Conservation (phyloP, 1,140 invertebrate species). For the Pogonomyrmex californicus region DNA sequence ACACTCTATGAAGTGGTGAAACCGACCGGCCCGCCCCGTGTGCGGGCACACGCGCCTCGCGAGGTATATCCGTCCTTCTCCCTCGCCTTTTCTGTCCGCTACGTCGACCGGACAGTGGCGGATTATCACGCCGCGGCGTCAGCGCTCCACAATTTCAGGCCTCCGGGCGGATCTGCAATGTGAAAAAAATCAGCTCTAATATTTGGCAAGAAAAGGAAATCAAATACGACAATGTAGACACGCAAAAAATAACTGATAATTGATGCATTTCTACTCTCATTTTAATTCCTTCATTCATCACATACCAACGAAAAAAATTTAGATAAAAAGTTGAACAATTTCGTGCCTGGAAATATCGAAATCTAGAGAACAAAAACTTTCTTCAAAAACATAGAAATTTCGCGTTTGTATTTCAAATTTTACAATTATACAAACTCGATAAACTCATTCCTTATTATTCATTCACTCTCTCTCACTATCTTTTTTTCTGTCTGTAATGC, state of each 20-base stretch:
- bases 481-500: neutral
- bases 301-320: neutral
- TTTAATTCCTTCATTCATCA: too few relatives aligned
- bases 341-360: neutral
- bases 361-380: neutral
- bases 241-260: too few relatives aligned
- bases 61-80: conserved; percentile 60
- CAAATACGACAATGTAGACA: too few relatives aligned
- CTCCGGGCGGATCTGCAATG: neutral
- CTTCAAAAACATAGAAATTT: neutral
- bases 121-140: neutral
- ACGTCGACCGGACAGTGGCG: conserved; percentile 35
- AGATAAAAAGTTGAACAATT: neutral
- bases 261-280: too few relatives aligned
- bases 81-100: conserved; percentile 54
- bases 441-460: neutral
- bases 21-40: conserved; percentile 71
- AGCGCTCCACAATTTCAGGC: neutral
- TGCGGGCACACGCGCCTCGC: conserved; percentile 55
- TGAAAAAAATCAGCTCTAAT: neutral
- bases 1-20: conserved; percentile 65
- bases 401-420: neutral
- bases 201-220: too few relatives aligned
- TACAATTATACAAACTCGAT: neutral
- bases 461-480: neutral